Percentiles rank a stretch among this genome's conserved stretches.
Conservation (phyloP, 2,113 vertebrate species). For the Trematocara variabile region DNA sequence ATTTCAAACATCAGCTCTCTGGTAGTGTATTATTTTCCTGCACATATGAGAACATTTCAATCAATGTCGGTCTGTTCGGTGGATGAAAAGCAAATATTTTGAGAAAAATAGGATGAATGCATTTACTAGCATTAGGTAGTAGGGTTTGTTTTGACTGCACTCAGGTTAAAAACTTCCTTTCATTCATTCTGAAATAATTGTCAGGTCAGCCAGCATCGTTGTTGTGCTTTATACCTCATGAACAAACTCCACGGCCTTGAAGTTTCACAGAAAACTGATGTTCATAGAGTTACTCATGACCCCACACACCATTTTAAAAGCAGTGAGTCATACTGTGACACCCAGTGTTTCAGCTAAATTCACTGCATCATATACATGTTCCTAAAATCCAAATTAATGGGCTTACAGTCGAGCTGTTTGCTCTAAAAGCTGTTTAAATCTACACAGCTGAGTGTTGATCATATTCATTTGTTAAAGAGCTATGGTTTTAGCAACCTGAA, state of each 20-base stretch:
- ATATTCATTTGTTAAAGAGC: not conserved
- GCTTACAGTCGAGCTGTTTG: not conserved
- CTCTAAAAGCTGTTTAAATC: not conserved
- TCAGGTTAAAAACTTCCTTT: not conserved
- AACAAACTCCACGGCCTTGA: not conserved
- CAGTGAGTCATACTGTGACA: not conserved
- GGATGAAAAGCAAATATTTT: not conserved
- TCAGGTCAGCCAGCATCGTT: not conserved
- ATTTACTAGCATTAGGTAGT: not conserved
- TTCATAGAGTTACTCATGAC: not conserved
- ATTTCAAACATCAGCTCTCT: not conserved
- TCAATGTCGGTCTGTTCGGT: not conserved
- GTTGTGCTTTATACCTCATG: not conserved
- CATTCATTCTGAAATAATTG: not conserved
- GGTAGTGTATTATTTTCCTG: not conserved
- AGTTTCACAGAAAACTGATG: not conserved
- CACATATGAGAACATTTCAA: not conserved
- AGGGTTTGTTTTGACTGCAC: not conserved
- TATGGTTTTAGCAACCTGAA: not conserved
- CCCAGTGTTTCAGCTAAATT: not conserved
- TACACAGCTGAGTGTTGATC: not conserved
- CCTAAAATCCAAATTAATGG: not conserved
- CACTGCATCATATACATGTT: not conserved
- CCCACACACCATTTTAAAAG: not conserved
- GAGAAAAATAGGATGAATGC: not conserved